A percentile compares a stretch with the other conserved stretches of the same genome.
Conservation (phyloP, 2,113 vertebrate genomes). For the Platysteira castanea region DNA sequence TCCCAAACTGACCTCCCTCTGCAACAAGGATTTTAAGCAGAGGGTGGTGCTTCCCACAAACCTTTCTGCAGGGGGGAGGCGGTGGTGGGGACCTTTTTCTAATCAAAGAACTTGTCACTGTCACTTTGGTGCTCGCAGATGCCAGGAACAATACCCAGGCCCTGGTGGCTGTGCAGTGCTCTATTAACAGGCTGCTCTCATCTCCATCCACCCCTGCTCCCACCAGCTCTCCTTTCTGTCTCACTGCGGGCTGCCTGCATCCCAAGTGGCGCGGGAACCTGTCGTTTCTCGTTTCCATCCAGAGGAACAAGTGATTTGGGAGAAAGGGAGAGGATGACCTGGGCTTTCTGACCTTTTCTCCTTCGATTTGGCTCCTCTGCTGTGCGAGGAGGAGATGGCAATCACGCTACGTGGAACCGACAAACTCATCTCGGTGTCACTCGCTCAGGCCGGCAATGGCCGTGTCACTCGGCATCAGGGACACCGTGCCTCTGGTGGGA, state of each 20-base stretch:
- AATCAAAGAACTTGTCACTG: constrained; percentile 45
- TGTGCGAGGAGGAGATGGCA: constrained; percentile 69
- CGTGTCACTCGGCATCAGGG: constrained; percentile 73
- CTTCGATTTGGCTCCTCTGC: constrained; percentile 78
- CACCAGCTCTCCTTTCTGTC: constrained; percentile 50
- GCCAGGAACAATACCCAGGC: background rate
- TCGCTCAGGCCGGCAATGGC: constrained; percentile 62
- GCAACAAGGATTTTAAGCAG: background rate
- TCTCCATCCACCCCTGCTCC: background rate
- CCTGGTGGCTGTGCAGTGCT: background rate
- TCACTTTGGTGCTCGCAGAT: background rate
- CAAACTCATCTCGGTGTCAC: constrained; percentile 76
- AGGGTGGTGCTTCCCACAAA: background rate
- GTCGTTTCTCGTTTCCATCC: constrained; percentile 78
- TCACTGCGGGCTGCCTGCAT: constrained; percentile 49
- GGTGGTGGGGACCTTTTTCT: background rate
- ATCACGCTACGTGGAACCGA: constrained; percentile 75
- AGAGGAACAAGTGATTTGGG: constrained; percentile 70
- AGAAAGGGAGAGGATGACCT: constrained; percentile 76
- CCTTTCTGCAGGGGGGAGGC: background rate
- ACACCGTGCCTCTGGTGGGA: background rate
- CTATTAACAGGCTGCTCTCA: background rate
- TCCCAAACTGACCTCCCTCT: background rate
- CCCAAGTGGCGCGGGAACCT: constrained; percentile 59
- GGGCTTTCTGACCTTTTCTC: constrained; percentile 84